Evolutionary conservation across 2,113 vertebrate species (phyloP).

Genomic region (Oreochromis niloticus): DNA sequence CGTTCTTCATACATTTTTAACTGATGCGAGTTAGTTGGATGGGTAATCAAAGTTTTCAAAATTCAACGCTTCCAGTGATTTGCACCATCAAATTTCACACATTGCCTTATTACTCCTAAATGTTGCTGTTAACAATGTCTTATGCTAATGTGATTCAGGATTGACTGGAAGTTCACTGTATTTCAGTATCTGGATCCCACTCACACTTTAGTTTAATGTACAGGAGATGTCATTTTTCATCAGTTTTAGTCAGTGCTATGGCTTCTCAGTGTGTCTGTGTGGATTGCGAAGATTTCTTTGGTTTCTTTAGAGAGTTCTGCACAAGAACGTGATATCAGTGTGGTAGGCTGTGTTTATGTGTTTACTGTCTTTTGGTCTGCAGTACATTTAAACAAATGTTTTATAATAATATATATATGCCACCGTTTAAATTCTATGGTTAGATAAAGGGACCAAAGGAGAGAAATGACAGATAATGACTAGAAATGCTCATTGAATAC

Average conservation of each 20-base stretch:
- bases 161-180: neutral
- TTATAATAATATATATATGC: neutral
- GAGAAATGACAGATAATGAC: neutral
- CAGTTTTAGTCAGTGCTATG: neutral
- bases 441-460: neutral
- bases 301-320: neutral
- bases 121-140: neutral
- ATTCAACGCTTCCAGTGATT: constrained; percentile 31
- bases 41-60: neutral
- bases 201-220: neutral
- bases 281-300: neutral
- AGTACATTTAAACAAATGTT: neutral
- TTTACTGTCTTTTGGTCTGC: neutral
- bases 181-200: neutral
- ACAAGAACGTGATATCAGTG: neutral
- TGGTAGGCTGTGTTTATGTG: neutral
- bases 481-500: neutral
- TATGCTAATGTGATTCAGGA: neutral
- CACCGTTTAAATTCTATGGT: neutral
- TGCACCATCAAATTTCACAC: constrained; percentile 8
- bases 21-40: neutral
- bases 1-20: neutral
- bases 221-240: neutral
- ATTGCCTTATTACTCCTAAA: constrained; percentile 20
- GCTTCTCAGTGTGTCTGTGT: neutral